Evolutionary conservation across 1,140 invertebrate genomes (phyloP).

Genomic region (Camponotus vicinus): DNA sequence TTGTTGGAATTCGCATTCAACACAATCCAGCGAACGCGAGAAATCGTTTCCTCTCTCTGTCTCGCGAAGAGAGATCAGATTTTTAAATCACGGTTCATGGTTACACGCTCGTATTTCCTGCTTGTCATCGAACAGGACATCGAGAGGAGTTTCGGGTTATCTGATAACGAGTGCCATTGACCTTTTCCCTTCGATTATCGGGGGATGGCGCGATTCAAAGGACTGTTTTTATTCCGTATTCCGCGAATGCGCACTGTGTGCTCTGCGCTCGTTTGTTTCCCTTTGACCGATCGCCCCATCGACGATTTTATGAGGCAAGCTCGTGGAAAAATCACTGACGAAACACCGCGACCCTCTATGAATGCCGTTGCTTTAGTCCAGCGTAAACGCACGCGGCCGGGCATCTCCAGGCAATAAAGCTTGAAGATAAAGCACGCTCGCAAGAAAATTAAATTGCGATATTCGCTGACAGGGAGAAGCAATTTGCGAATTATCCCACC

Average conservation of each 20-base stretch:
- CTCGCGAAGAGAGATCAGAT: slow-evolving; percentile 36
- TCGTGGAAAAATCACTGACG: slow-evolving; percentile 52
- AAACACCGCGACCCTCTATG: not conserved
- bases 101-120: slow-evolving; percentile 41
- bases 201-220: slow-evolving; percentile 67
- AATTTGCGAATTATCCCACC: slow-evolving; percentile 52
- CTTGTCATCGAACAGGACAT: slow-evolving; percentile 53
- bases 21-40: slow-evolving; percentile 22
- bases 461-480: slow-evolving; percentile 30
- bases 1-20: slow-evolving; percentile 12
- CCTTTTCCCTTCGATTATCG: slow-evolving; percentile 65
- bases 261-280: slow-evolving; percentile 38
- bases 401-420: slow-evolving; percentile 48
- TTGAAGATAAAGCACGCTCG: slow-evolving; percentile 49
- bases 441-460: slow-evolving; percentile 60
- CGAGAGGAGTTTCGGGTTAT: slow-evolving; percentile 60
- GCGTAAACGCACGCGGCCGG: slow-evolving; percentile 25
- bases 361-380: not conserved
- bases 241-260: slow-evolving; percentile 46
- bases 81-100: slow-evolving; percentile 43
- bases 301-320: slow-evolving; percentile 61
- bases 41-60: not conserved
- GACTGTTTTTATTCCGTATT: slow-evolving; percentile 64
- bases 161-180: slow-evolving; percentile 70
- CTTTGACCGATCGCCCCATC: slow-evolving; percentile 54